phyloP scores from a whole-genome alignment of 1,140 invertebrate species.

The Ectropis grisescens region DNA sequence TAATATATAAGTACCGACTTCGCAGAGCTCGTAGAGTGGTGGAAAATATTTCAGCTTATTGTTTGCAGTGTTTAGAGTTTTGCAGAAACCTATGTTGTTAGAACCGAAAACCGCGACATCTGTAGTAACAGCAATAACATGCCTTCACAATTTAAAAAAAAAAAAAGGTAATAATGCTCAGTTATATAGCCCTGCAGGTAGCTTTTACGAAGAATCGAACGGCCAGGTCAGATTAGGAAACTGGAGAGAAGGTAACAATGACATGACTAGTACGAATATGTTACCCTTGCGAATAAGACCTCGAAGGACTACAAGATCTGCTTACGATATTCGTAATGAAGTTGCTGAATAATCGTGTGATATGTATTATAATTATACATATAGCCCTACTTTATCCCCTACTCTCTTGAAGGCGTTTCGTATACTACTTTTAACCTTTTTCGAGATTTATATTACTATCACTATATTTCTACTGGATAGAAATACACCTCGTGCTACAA shows the following conservation, averaged over 20 bases:
- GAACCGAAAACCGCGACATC: constrained; percentile 2
- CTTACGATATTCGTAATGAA: constrained; percentile 2
- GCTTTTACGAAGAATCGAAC: constrained; percentile 14
- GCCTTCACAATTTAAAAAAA: constrained; percentile 35
- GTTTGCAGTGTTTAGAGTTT: constrained; percentile 5
- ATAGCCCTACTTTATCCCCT: too few species aligned
- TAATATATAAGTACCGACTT: constrained; percentile 27
- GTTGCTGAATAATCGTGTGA: too few species aligned
- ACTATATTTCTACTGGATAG: constrained; percentile 14
- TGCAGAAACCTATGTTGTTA: constrained; percentile 4
- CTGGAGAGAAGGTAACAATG: constrained; percentile 13
- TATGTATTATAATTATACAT: too few species aligned
- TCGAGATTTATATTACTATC: too few species aligned
- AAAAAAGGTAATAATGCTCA: constrained; percentile 15
- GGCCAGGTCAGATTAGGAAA: constrained; percentile 14
- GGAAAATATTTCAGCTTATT: constrained; percentile 57
- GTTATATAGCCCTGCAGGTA: constrained; percentile 11
- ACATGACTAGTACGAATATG: constrained; percentile 13
- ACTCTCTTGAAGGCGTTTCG: too few species aligned
- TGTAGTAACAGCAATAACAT: constrained; percentile 11
- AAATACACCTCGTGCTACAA: constrained; percentile 10
- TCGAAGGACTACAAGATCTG: constrained; percentile 12
- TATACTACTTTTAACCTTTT: too few species aligned
- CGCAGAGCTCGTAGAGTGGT: constrained; percentile 29
- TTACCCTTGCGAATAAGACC: constrained; percentile 15